Evolutionary conservation across 2,113 vertebrate species (phyloP), one percentile per base, ranked within the genome.

Genomic region (Eubucco bourcierii): DNA sequence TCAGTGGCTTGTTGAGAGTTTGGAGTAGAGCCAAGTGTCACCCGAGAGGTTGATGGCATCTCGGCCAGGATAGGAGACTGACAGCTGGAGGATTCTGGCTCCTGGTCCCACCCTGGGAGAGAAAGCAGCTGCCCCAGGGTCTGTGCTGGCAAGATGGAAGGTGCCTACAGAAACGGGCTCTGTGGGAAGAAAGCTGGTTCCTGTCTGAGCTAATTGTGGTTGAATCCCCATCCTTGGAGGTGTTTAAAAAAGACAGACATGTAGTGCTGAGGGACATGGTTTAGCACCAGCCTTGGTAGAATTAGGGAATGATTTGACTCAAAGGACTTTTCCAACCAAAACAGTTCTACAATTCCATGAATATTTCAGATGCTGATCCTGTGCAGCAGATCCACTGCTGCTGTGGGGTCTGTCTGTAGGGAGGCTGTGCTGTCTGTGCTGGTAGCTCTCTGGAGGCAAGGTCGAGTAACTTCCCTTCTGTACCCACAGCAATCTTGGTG

Each of bases 401-500:
- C 1, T 59, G 27, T 47, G 73, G 53, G 58, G 27, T 20, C 52
- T 65, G 28, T 12, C 47, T 67, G 41, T 6, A 20, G 28, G 50
- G n/a, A 64, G 50, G 33, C 78, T 80, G n/a, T n/a, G n/a, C n/a
- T n/a, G n/a, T n/a, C n/a, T n/a, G n/a, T n/a, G 59, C 37, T 82
- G 75, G 78, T 55, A 80, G 34, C 59, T 16, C 33, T 61, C 37
- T 33, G 7, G 13, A 8, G 18, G 2, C 50, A 12, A 0, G 1
- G 16, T 4, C 41, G 44, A 39, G 20, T 28, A 25, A 65, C 39
- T 53, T 70, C 24, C 23, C 23, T 86, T 19, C 56, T 37, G 31
- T 87, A 50, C 82, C 93, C 73, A 3, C 95, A 99, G 99, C 97
- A 99, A 99, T 71, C 98, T 99, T 0, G 99, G 99, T 2, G 98